phyloP scores from a whole-genome alignment of 2,888 invertebrate genomes.

The Rugalucina vietnamica region DNA sequence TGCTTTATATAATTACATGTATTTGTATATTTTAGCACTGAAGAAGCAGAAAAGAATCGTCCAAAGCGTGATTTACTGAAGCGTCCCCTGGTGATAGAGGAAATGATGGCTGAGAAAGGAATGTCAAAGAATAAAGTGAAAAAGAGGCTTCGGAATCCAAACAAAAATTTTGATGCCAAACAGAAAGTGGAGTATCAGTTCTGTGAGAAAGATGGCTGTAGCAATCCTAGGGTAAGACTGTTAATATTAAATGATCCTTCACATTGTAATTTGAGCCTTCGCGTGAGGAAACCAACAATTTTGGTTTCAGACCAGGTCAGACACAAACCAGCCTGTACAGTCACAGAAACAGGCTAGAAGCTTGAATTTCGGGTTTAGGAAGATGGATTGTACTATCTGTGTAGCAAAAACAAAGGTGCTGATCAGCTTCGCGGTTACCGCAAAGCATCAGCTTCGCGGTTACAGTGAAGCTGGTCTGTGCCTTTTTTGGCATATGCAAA shows the following conservation, averaged over 20 bases:
- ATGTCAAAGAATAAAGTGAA: conserved; percentile 93
- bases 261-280: background rate
- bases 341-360: too few species aligned
- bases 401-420: too few species aligned
- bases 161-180: conserved; percentile 85
- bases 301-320: background rate
- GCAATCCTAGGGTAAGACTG: conserved; percentile 74
- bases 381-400: too few species aligned
- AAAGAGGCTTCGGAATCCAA: conserved; percentile 90
- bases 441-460: too few species aligned
- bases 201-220: conserved; percentile 72
- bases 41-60: conserved; percentile 86
- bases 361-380: too few species aligned
- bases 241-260: background rate
- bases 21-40: conserved; percentile 50
- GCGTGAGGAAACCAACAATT: too few species aligned
- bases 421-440: too few species aligned
- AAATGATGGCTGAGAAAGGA: conserved; percentile 65
- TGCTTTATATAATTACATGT: too few species aligned
- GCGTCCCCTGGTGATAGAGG: conserved; percentile 71
- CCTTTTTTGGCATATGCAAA: too few species aligned
- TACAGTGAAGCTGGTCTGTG: too few species aligned
- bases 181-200: conserved; percentile 73
- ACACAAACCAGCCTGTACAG: background rate
- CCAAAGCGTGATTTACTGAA: conserved; percentile 86